phyloP scores from a whole-genome alignment of 2,797 vertebrate species.

The Emydoidea blandingii region DNA sequence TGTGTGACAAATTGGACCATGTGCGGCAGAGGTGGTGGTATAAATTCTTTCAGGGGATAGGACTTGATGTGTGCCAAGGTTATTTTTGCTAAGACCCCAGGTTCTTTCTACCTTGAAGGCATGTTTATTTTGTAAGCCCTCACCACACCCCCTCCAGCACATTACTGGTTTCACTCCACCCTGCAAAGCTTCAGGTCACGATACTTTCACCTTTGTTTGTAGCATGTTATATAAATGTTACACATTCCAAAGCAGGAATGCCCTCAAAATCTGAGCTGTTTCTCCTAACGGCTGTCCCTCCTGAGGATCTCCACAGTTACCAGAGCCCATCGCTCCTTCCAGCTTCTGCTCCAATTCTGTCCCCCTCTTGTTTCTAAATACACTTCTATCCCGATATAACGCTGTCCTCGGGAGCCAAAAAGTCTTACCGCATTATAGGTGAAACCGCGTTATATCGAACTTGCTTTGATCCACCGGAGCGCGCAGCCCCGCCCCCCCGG shows the following conservation, averaged over 20 bases:
- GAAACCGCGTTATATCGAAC: no score
- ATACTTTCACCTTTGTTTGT: neutral
- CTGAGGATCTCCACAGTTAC: neutral
- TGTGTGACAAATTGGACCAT: neutral
- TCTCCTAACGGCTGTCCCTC: neutral
- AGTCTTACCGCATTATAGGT: no score
- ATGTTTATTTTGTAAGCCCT: neutral
- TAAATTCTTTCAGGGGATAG: neutral
- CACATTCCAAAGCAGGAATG: neutral
- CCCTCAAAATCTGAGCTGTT: neutral
- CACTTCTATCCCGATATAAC: no score
- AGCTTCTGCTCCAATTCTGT: neutral
- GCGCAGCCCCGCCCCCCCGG: no score
- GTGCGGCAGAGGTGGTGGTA: neutral
- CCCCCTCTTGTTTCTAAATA: neutral
- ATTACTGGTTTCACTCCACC: neutral
- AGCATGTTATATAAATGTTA: no score
- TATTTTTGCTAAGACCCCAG: neutral
- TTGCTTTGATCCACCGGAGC: no score
- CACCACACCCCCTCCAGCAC: neutral
- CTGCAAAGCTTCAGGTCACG: neutral
- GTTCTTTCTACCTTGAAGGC: neutral
- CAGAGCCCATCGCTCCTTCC: neutral
- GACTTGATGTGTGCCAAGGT: neutral
- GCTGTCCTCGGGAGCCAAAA: no score